These are phyloP conservation scores for Sorex maritimensis DNA, from an alignment of 2,797 vertebrate genomes.

Conservation along the genomic window DNA sequence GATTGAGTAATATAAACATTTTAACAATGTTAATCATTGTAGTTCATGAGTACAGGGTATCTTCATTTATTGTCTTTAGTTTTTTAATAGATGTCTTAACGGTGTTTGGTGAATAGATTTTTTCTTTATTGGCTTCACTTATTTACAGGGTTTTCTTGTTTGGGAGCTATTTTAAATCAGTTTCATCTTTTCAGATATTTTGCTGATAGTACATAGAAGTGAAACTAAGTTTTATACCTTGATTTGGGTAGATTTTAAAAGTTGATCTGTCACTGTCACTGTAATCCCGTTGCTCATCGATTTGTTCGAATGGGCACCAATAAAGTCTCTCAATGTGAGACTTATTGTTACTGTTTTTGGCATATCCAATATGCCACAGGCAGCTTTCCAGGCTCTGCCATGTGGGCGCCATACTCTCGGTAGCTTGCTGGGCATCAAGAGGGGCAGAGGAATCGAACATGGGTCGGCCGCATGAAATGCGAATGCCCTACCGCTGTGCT, in stretches of 20 bases:
- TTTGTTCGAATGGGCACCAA: no score
- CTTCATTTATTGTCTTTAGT: constrained; percentile 6
- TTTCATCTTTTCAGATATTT: constrained; percentile 26
- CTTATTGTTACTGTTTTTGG: no score
- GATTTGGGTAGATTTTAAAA: background rate
- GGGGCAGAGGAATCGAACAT: no score
- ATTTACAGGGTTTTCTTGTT: background rate
- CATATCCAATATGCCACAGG: no score
- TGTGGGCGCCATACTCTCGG: no score
- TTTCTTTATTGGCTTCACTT: constrained; percentile 14
- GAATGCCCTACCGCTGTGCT: no score
- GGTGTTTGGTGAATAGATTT: background rate
- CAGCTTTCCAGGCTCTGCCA: no score
- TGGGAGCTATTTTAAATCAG: background rate
- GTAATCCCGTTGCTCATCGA: no score
- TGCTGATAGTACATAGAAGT: background rate
- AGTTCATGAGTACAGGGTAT: background rate
- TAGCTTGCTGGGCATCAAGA: no score
- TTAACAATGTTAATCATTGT: constrained; percentile 14
- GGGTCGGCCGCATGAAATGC: no score
- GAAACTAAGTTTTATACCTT: background rate
- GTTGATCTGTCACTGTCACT: background rate
- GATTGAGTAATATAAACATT: constrained; percentile 1
- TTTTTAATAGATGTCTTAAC: constrained; percentile 14
- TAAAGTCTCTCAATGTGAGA: no score